A percentile compares a stretch with the other conserved stretches of the same genome.
Conservation (phyloP, 2,888 invertebrate species). For the Ferrisia virgata region DNA sequence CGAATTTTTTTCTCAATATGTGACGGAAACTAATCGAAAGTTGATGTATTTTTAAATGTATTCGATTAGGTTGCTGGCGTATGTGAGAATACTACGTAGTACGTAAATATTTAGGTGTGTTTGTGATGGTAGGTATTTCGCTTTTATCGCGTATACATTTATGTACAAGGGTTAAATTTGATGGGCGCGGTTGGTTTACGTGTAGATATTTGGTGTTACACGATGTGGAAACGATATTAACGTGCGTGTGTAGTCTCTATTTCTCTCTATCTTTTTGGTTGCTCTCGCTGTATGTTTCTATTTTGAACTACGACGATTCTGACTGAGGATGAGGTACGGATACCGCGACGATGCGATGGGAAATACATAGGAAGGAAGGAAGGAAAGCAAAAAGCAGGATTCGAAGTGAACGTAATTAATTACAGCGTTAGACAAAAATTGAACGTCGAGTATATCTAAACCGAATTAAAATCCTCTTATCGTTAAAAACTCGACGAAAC, state of each 20-base stretch:
- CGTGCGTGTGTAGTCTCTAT: background rate
- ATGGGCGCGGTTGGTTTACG: background rate
- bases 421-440: slow-evolving; percentile 5
- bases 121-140: background rate
- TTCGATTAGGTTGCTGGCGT: too few species aligned
- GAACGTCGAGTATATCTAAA: slow-evolving; percentile 24
- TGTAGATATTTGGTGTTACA: background rate
- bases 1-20: background rate
- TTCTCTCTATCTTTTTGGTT: background rate
- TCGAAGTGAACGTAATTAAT: slow-evolving; percentile 10
- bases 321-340: too few species aligned
- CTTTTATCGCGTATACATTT: background rate
- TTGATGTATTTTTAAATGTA: background rate
- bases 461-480: slow-evolving; percentile 32
- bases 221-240: background rate
- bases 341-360: background rate
- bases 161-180: background rate
- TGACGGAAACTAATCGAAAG: background rate
- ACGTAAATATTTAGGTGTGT: too few species aligned
- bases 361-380: background rate
- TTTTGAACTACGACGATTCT: background rate
- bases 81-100: too few species aligned
- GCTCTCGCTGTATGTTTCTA: too few species aligned
- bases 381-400: background rate
- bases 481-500: slow-evolving; percentile 27